These are phyloP conservation scores for Brachyrhaphis roseni DNA, from an alignment of 2,797 vertebrate genomes.

Conservation along the genomic window DNA sequence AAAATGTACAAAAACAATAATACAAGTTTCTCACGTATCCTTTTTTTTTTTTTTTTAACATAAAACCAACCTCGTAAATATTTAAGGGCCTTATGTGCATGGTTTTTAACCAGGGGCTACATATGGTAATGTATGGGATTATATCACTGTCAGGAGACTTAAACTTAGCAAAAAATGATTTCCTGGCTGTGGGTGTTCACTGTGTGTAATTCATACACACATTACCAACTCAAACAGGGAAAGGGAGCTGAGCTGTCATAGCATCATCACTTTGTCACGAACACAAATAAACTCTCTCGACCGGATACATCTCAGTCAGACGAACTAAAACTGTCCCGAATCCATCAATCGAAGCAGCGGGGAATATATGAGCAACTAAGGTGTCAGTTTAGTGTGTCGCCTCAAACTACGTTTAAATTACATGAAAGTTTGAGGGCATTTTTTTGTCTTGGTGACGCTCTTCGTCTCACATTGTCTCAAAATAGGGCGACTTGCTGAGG, in stretches of 20 bases:
- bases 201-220: background rate
- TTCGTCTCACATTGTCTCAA: background rate
- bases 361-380: background rate
- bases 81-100: too few species aligned
- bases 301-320: background rate
- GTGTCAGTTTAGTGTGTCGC: background rate
- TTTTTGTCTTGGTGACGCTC: background rate
- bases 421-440: background rate
- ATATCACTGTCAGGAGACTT: too few species aligned
- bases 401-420: background rate
- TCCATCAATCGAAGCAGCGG: background rate
- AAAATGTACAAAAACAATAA: too few species aligned
- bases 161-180: background rate
- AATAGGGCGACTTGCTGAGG: constrained; percentile 2
- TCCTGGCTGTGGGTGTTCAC: background rate
- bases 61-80: too few species aligned
- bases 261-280: background rate
- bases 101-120: too few species aligned
- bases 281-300: background rate
- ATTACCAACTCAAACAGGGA: background rate
- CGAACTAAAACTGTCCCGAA: background rate
- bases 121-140: too few species aligned
- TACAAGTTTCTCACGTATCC: too few species aligned
- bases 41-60: too few species aligned
- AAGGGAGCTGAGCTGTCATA: background rate